Evolutionary conservation across 2,888 invertebrate species (phyloP), one percentile per base, ranked within the genome.

Genomic region (Melanostoma scalare): DNA sequence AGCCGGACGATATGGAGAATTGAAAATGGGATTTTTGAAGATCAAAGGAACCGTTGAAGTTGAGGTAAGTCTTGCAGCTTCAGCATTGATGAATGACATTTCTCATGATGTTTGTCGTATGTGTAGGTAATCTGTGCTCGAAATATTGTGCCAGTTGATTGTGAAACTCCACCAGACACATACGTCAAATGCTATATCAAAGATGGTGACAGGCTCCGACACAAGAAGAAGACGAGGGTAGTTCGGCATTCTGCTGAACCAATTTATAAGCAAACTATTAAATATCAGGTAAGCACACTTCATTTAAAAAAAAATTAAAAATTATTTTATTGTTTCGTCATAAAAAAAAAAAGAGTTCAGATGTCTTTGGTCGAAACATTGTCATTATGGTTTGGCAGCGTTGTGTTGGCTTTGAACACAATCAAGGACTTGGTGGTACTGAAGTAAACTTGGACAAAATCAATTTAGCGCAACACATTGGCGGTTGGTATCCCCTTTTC

Each of bases 311-410:
- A 9, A 10, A 9, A 9, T 48, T 48, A 36, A 60, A 30, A 35
- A 3, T 1, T 31, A 30, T 5, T 52, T 33, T 31, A 3, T 30
- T 52, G 6, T 33, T 20, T 20, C 20, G 20, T 1, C 20, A 20
- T 20, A 20, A 0, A 20, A 20, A 0, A 20, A 20, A 20, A 20
- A 20, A 94, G 94, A 94, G 95, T 10, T 94, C 94, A 88, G 96
- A 96, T 89, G 94, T 95, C 0, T 93, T 95, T 35, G 96, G 96
- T 0, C 94, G 97, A 72, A 95, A 95, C 84, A 93, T 98, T 86
- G 94, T 97, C 86, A 96, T 97, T 68, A 97, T 97, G 96, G 93
- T 98, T 60, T 98, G 98, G 97, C 97, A 97, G 89, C 94, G 96
- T 79, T 96, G 96, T 89, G 95, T 96, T 78, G 96, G 96, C 3